Evolutionary conservation across 2,888 invertebrate species (phyloP), one percentile per base, ranked within the genome.

Genomic region (Hipparchia semele): DNA sequence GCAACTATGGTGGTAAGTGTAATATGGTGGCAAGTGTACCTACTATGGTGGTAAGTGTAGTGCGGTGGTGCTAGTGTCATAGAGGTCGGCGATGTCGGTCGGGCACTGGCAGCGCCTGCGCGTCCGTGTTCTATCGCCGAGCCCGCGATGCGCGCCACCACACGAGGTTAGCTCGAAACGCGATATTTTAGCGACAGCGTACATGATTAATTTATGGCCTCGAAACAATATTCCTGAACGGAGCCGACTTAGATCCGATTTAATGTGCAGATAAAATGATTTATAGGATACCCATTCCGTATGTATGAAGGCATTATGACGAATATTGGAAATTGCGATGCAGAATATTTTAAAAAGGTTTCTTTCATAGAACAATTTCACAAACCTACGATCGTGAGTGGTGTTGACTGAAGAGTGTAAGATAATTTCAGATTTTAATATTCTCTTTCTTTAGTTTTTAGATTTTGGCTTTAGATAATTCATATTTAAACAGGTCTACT

Each of bases 201-300:
- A 93, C 93, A 92, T 93, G 93, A 92, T 93, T 93, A 92, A 93
- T 93, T 92, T 92, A 93, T 93, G 84, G 91, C 85, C 80, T 84
- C 79, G 85, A 86, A 90, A 91, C 87, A 84, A 88, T 90, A 90
- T 89, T 88, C 86, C 81, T 86, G 86, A 83, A 84, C 87, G 80
- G 79, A 84, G 83, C 85, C 80, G 83, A 83, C 84, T 85, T 86
- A 89, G 87, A 88, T 89, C 84, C 86, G 91, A 92, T 91, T 87
- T 88, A 88, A 91, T 87, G 85, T 83, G 85, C 75, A 90, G 91
- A 92, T 92, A 91, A 88, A 84, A 87, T 91, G 90, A 92, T 92
- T 91, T 90, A 92, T 91, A 80, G 80, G 79, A 85, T 86, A 82
- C 83, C 80, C 81, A 83, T 83, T 64, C 77, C 68, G 33, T 53